These are phyloP conservation scores for Semicossyphus pulcher DNA, from an alignment of 2,113 vertebrate genomes.

Conservation along the genomic window DNA sequence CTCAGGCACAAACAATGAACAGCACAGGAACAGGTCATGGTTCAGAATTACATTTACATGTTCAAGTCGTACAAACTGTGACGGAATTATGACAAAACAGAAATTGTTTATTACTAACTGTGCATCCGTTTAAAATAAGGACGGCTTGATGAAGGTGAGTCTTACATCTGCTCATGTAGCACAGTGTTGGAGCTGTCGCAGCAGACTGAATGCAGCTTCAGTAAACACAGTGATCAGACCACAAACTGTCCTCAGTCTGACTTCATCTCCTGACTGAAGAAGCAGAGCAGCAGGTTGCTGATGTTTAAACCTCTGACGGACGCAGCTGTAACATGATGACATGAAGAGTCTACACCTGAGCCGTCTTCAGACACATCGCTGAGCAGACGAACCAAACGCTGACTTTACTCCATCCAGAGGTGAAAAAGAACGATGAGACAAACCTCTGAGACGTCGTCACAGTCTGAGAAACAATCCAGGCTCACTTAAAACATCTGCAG, in stretches of 20 bases:
- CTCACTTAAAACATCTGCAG: neutral
- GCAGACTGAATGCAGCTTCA: neutral
- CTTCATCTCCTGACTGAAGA: conserved; percentile 1
- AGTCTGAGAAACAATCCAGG: neutral
- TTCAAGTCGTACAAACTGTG: too few species aligned
- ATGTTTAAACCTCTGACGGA: conserved; percentile 19
- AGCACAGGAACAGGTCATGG: too few species aligned
- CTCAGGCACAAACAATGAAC: neutral
- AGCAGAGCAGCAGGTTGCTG: conserved; percentile 3
- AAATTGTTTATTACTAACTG: too few species aligned
- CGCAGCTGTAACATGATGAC: conserved; percentile 29
- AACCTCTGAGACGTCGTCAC: neutral
- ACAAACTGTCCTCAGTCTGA: neutral
- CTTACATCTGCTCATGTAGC: too few species aligned
- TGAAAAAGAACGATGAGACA: neutral
- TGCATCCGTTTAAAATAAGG: too few species aligned
- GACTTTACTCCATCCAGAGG: conserved; percentile 18
- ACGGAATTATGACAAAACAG: too few species aligned
- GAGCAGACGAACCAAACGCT: conserved; percentile 47
- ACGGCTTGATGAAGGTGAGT: too few species aligned
- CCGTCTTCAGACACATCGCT: neutral
- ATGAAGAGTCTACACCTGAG: conserved; percentile 23
- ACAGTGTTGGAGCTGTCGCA: neutral
- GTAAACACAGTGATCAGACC: neutral
- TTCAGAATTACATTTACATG: too few species aligned